Evolutionary conservation across 2,888 invertebrate genomes (phyloP).

Genomic region (Resseliella maxima): DNA sequence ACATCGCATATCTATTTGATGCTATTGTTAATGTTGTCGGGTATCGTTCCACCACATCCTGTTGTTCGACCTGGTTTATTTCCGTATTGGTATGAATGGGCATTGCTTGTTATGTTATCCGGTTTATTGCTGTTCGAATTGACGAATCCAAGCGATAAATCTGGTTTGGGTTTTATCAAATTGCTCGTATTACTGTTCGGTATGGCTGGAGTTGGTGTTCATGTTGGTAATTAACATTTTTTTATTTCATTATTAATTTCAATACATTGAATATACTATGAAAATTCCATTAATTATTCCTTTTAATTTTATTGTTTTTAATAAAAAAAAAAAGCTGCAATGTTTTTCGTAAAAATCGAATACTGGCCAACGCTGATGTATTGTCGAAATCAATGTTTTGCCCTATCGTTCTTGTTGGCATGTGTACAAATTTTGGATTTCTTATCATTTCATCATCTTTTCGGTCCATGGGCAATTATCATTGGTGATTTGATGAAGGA

Average conservation of each 20-base stretch:
- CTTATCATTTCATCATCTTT: constrained; percentile 97
- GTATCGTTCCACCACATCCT: constrained; percentile 87
- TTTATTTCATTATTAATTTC: background rate
- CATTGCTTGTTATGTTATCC: constrained; percentile 92
- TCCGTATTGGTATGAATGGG: constrained; percentile 97
- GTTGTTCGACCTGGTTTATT: constrained; percentile 82
- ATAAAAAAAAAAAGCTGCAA: constrained; percentile 70
- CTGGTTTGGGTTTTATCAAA: constrained; percentile 95
- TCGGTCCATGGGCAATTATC: constrained; percentile 99
- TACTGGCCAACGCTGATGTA: constrained; percentile 92
- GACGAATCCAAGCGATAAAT: constrained; percentile 97
- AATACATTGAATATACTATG: background rate
- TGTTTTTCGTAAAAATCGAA: constrained; percentile 74
- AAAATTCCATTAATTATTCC: background rate
- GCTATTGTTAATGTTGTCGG: constrained; percentile 89
- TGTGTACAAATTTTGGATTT: constrained; percentile 98
- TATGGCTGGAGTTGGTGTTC: constrained; percentile 90
- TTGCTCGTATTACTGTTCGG: constrained; percentile 87
- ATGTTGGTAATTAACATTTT: constrained; percentile 69
- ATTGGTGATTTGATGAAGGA: constrained; percentile 96
- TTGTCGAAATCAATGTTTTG: constrained; percentile 96
- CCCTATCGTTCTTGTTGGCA: constrained; percentile 91
- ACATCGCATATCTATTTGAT: constrained; percentile 98
- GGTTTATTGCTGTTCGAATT: constrained; percentile 95
- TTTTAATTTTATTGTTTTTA: background rate